Base-by-base conservation (phyloP, 1,140 invertebrate species). In the Radopholus similis region DNA sequence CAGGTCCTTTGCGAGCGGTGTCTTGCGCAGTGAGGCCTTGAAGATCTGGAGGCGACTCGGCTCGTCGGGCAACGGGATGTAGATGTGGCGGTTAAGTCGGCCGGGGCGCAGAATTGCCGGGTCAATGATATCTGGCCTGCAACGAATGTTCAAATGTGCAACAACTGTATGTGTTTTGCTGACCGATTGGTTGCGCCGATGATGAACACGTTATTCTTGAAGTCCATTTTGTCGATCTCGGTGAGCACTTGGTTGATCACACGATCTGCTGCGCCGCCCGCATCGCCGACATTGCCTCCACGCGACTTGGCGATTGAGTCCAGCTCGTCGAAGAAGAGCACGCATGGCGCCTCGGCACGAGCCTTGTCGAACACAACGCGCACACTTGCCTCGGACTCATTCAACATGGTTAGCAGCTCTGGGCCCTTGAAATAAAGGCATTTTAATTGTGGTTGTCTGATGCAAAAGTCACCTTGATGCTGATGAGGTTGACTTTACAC, bases 131-230 rank as follows among this genome's bases (percentile, higher is more conserved):
- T 99, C 95, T 72, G 85, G 87, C 66, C 87, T 78, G 72, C n/a
- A n/a, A n/a, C n/a, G 68, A 76, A 74, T n/a, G n/a, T n/a, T 80
- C 2, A 15, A 67, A 66, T 38, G 30, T 42, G 54, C 28, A 65
- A 26, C 23, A 49, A 26, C n/a, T 28, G 4, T 15, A 58, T 28
- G 34, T 32, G 2, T 44, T 4, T 35, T 30, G 54, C 88, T 84
- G 21, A 84, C 83, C 83, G 80, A 85, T 93, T 94, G n/a, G 92
- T 94, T 32, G 92, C 91, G 83, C 94, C 96, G 84, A 99, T 99
- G 72, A 99, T 98, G 82, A 99, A 99, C 2, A 99, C 95, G 84
- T 99, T 99, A 85, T 99, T 99, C 87, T 99, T 99, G 23, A 93
- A 91, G 26, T 66, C 71, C 95, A 99, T 99, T 76, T 96, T 95